Evolutionary conservation across 1,140 invertebrate genomes (phyloP).

Genomic region (Neoseiulus cucumeris): DNA sequence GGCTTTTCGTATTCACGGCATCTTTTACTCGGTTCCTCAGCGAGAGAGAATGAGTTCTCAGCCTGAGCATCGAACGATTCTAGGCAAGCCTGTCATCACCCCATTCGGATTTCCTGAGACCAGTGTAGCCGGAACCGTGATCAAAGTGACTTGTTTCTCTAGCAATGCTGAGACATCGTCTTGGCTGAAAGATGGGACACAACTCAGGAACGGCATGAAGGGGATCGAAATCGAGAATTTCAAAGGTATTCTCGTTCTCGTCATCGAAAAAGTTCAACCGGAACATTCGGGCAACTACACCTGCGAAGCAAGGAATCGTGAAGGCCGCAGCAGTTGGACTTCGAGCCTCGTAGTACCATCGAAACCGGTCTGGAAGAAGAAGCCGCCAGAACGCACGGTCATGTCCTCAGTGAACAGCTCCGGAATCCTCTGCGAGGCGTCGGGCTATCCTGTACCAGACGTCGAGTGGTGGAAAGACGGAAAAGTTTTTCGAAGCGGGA

Average conservation of each 20-base stretch:
- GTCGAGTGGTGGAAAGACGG: neutral
- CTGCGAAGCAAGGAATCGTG: constrained; percentile 11
- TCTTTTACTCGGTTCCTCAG: too few species aligned
- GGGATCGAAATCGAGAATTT: neutral
- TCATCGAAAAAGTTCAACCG: constrained; percentile 46
- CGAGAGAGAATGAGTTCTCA: too few species aligned
- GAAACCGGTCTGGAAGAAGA: neutral
- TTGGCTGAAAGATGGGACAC: constrained; percentile 15
- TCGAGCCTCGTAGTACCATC: neutral
- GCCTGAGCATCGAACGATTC: too few species aligned
- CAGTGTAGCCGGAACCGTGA: constrained; percentile 6
- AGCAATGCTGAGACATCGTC: constrained; percentile 11
- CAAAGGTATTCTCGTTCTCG: constrained; percentile 27
- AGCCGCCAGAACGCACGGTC: neutral
- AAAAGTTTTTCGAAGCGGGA: neutral
- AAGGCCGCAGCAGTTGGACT: neutral
- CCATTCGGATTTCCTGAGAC: constrained; percentile 13
- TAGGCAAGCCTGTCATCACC: constrained; percentile 15
- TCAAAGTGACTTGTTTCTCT: constrained; percentile 12
- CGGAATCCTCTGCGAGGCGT: neutral
- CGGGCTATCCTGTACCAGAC: neutral
- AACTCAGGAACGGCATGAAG: neutral
- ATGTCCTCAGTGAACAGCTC: neutral
- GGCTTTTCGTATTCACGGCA: too few species aligned
- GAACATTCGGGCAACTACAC: constrained; percentile 28